These are phyloP conservation scores for Myrmophylax atrothorax DNA, from an alignment of 2,113 vertebrate genomes.

Conservation along the genomic window DNA sequence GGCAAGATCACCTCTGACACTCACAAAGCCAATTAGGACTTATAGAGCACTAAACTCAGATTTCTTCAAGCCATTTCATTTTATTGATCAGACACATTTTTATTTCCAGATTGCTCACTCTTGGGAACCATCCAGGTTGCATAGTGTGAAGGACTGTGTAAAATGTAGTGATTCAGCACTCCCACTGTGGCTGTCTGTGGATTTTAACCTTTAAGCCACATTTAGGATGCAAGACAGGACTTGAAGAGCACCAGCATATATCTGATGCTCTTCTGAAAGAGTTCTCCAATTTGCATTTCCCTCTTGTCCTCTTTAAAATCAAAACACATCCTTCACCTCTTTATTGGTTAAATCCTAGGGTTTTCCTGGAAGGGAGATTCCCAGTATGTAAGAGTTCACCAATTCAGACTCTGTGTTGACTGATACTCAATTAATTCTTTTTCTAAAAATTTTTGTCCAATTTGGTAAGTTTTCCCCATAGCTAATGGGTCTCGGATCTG, in stretches of 20 bases:
- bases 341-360: not conserved
- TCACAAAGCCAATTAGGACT: conserved; percentile 19
- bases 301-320: not conserved
- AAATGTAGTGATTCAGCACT: conserved; percentile 46
- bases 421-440: not conserved
- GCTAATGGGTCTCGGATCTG: not conserved
- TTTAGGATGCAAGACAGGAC: not conserved
- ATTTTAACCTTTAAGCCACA: conserved; percentile 26
- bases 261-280: not conserved
- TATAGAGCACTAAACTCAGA: not conserved
- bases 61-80: conserved; percentile 51
- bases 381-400: not conserved
- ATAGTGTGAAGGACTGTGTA: conserved; percentile 20
- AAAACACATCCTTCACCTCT: not conserved
- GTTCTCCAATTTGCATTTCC: not conserved
- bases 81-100: conserved; percentile 56
- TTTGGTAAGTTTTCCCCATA: not conserved
- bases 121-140: conserved; percentile 47
- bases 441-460: not conserved
- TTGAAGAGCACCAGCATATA: not conserved
- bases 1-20: conserved; percentile 2
- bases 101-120: conserved; percentile 41
- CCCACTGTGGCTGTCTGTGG: not conserved
- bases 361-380: not conserved
- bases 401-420: not conserved